Evolutionary conservation across 2,797 vertebrate species (phyloP).

Genomic region (Neosalanx taihuensis): DNA sequence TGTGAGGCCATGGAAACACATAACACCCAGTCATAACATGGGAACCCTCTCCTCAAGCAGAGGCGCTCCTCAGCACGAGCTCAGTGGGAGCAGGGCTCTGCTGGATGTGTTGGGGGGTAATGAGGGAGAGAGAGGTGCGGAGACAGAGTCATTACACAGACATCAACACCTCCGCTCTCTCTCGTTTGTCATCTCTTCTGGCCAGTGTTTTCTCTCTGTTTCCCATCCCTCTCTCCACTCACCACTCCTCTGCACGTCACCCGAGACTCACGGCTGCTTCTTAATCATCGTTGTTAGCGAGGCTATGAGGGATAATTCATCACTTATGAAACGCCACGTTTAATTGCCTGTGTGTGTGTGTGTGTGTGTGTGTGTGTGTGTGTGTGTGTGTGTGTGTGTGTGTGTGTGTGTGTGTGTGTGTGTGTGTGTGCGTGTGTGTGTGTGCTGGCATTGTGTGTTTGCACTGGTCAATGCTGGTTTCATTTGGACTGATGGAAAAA

Average conservation of each 20-base stretch:
- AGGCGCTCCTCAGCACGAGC: too few relatives aligned
- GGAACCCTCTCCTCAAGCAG: too few relatives aligned
- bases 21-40: too few relatives aligned
- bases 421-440: too few relatives aligned
- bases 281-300: slow-evolving; percentile 5
- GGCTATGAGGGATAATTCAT: not conserved
- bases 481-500: not conserved
- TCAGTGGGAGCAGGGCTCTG: too few relatives aligned
- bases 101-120: slow-evolving; percentile 3
- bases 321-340: not conserved
- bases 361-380: not conserved
- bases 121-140: slow-evolving; percentile 27
- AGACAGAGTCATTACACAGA: slow-evolving; percentile 36
- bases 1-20: too few relatives aligned
- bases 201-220: slow-evolving; percentile 1
- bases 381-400: too few relatives aligned
- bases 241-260: not conserved
- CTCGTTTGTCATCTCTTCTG: slow-evolving; percentile 25
- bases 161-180: slow-evolving; percentile 28
- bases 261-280: not conserved
- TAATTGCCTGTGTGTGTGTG: not conserved
- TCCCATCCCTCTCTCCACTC: slow-evolving; percentile 7
- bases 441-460: not conserved
- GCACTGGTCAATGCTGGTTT: not conserved
- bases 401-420: too few relatives aligned